Evolutionary conservation across 2,797 vertebrate species (phyloP).

Genomic region (Chanos chanos): DNA sequence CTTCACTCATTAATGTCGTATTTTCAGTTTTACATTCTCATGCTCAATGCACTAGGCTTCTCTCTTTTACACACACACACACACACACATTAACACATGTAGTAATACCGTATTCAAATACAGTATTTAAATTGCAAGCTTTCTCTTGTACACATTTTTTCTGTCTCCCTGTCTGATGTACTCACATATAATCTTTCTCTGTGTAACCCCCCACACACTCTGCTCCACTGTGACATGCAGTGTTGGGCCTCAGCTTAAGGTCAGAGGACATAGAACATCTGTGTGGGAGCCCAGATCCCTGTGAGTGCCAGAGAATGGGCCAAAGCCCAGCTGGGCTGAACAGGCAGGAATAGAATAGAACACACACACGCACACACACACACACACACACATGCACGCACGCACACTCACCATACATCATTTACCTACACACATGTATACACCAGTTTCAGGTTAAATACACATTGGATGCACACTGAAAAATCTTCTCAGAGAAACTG

Average conservation of each 20-base stretch:
- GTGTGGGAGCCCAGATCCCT: conserved; percentile 48
- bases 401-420: not conserved
- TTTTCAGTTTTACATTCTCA: conserved; percentile 32
- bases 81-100: conserved; percentile 42
- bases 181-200: conserved; percentile 15
- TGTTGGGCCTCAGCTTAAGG: conserved; percentile 43
- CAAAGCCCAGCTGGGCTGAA: conserved; percentile 43
- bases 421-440: not conserved
- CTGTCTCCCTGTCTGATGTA: conserved; percentile 19
- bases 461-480: conserved; percentile 18
- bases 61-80: conserved; percentile 20
- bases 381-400: conserved; percentile 22
- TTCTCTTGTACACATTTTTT: conserved; percentile 28
- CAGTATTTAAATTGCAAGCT: conserved; percentile 32
- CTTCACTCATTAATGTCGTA: too few relatives aligned
- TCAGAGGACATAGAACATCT: conserved; percentile 59
- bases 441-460: conserved; percentile 20
- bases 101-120: conserved; percentile 21
- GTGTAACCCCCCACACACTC: conserved; percentile 30
- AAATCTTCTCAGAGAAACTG: conserved; percentile 12
- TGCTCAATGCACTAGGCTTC: conserved; percentile 33
- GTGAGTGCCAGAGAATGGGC: conserved; percentile 35
- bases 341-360: conserved; percentile 23
- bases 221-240: conserved; percentile 33
- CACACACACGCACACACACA: conserved; percentile 19